A percentile compares a stretch with the other conserved stretches of the same genome.
phyloP scores from a whole-genome alignment of 2,113 vertebrate species.

The Poicephalus meyeri region DNA sequence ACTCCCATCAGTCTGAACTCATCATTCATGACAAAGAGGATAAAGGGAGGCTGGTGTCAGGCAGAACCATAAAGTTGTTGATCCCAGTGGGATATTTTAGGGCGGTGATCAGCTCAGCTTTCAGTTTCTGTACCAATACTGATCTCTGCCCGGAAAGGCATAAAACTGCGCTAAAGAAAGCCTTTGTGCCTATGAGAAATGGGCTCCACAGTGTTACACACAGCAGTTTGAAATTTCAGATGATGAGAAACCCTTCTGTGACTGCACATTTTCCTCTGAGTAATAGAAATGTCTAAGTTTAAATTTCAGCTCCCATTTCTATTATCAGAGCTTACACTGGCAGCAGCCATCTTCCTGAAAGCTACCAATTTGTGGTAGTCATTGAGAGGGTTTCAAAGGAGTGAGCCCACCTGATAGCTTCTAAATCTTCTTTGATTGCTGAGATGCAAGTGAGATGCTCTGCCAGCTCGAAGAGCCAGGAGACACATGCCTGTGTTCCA shows the following conservation, averaged over 20 bases:
- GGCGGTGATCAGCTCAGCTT: not conserved
- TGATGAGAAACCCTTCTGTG: constrained; percentile 29
- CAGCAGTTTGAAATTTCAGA: constrained; percentile 2
- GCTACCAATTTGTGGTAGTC: constrained; percentile 17
- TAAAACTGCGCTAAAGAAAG: not conserved
- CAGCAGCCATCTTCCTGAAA: not conserved
- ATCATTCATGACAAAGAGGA: not conserved
- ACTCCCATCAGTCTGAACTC: not conserved
- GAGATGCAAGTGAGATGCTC: constrained; percentile 1
- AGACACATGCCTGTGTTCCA: not conserved
- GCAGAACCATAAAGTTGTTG: not conserved
- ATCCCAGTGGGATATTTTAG: not conserved
- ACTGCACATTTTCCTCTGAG: not conserved
- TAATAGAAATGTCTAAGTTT: constrained; percentile 40
- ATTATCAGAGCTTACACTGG: not conserved
- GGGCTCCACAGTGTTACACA: not conserved
- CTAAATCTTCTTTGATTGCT: constrained; percentile 28
- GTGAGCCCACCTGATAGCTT: not conserved
- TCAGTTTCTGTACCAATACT: not conserved
- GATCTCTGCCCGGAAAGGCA: not conserved
- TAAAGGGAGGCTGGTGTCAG: not conserved
- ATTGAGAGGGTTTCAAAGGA: not conserved
- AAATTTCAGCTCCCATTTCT: constrained; percentile 53
- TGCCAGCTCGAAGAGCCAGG: not conserved
- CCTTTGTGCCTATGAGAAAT: not conserved